Conservation (phyloP, 2,797 vertebrate genomes). For the Melanitta fusca region DNA sequence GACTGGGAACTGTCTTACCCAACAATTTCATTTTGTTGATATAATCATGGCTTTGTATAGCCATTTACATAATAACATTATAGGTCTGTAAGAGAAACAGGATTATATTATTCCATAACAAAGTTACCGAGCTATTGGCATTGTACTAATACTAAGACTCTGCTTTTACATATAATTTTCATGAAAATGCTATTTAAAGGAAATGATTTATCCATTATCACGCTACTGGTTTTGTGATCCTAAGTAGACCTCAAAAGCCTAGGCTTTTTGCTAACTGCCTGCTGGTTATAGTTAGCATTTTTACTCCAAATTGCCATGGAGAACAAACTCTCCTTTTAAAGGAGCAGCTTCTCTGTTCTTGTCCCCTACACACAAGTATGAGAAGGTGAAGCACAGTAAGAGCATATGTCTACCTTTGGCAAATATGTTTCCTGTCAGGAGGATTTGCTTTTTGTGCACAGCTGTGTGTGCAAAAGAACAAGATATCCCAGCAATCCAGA, state of each 20-base stretch:
- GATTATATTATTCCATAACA: constrained; percentile 34
- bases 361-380: not conserved
- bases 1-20: constrained; percentile 17
- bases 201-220: not conserved
- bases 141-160: not conserved
- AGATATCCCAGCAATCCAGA: not conserved
- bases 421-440: not conserved
- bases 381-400: not conserved
- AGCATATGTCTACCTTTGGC: not conserved
- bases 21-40: constrained; percentile 54
- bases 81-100: constrained; percentile 38
- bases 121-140: constrained; percentile 39
- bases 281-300: not conserved
- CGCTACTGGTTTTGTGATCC: not conserved
- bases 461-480: not conserved
- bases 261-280: not conserved
- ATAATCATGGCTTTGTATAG: constrained; percentile 39
- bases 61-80: constrained; percentile 55
- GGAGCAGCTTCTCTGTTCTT: not conserved
- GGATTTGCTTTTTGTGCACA: not conserved
- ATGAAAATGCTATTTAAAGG: not conserved
- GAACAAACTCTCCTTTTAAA: not conserved
- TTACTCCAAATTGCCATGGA: not conserved
- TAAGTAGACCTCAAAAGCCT: not conserved
- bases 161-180: constrained; percentile 31